These are phyloP conservation scores for Trachelipus rathkii DNA, from an alignment of 1,140 invertebrate species.

Conservation along the genomic window DNA sequence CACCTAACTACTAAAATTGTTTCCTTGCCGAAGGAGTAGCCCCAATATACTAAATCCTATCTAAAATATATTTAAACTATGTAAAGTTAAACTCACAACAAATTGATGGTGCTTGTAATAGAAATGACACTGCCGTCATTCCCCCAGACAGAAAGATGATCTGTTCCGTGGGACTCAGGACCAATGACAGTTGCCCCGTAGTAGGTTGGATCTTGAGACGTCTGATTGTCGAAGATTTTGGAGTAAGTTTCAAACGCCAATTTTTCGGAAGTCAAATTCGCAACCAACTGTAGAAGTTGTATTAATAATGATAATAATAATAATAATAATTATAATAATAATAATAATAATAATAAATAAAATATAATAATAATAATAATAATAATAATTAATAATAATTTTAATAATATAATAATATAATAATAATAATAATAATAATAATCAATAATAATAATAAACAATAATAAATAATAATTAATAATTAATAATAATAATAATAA, in stretches of 20 bases:
- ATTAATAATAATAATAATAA: too few species aligned
- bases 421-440: too few species aligned
- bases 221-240: conserved; percentile 5
- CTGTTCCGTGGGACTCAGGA: conserved; percentile 16
- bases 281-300: background rate
- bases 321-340: background rate
- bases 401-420: too few species aligned
- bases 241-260: background rate
- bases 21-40: background rate
- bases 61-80: background rate
- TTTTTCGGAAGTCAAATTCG: background rate
- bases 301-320: background rate
- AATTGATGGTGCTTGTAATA: conserved; percentile 26
- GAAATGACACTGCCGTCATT: conserved; percentile 11
- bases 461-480: too few species aligned
- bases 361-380: too few species aligned
- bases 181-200: background rate
- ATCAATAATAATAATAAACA: too few species aligned
- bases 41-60: background rate
- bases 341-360: too few species aligned
- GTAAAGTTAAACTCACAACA: conserved; percentile 9
- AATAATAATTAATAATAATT: too few species aligned
- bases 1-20: background rate
- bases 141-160: conserved; percentile 18
- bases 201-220: conserved; percentile 23